Conservation (phyloP, 2,888 invertebrate genomes). For the Aleiodes alternator region DNA sequence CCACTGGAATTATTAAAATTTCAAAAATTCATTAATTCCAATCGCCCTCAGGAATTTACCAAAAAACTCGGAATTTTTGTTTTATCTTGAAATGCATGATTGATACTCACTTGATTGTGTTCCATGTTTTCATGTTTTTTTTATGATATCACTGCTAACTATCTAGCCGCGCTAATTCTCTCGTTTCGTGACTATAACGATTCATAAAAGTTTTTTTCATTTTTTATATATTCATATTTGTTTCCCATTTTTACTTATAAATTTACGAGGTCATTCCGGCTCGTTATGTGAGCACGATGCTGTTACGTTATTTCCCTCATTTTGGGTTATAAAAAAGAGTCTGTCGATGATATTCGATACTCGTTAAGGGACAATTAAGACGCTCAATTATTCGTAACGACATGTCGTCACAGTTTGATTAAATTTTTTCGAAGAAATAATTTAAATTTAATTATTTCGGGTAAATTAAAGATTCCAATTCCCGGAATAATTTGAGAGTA, state of each 20-base stretch:
- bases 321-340: not conserved
- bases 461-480: too few species aligned
- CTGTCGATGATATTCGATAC: constrained; percentile 14
- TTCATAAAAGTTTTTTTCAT: constrained; percentile 5
- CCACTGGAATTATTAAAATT: too few species aligned
- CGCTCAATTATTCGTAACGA: not conserved
- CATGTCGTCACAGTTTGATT: not conserved
- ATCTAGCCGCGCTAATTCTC: constrained; percentile 6
- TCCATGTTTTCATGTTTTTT: constrained; percentile 17
- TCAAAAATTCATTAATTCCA: too few species aligned
- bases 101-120: constrained; percentile 21
- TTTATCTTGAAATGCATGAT: constrained; percentile 11
- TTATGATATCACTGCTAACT: constrained; percentile 5
- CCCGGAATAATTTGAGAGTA: too few species aligned
- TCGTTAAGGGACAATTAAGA: not conserved
- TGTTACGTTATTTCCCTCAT: not conserved
- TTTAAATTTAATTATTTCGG: not conserved
- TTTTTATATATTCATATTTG: too few species aligned
- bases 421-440: not conserved
- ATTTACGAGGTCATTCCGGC: constrained; percentile 19
- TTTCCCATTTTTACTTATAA: not conserved
- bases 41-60: too few species aligned
- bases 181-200: constrained; percentile 8
- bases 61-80: too few species aligned
- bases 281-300: not conserved